Evolutionary conservation across 2,797 vertebrate genomes (phyloP), one percentile per base, ranked within the genome.

Genomic region (Notamacropus eugenii): DNA sequence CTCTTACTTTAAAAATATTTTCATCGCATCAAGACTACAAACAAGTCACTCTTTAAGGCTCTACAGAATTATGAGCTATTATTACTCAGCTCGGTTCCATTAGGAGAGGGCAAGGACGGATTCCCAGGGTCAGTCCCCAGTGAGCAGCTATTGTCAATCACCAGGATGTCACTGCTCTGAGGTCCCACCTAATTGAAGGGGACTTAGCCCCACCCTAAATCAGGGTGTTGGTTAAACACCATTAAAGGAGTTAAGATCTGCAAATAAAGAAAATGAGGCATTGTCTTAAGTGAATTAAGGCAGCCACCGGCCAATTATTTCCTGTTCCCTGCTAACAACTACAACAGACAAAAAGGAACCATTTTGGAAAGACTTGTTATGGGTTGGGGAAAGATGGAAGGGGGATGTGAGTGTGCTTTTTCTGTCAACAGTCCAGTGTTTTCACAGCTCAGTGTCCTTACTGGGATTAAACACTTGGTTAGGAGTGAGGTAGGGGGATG

Each of bases 201-300:
- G 95, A 96, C 97, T 98, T 97, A 97, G 97, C 97, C 96, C 95
- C 97, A 97, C 97, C 74, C 98, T 98, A 98, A 97, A 98, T 97
- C 93, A 97, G 96, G 94, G 97, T 98, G 98, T 98, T 98, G 98
- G 98, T 98, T 98, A 98, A 99, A 99, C 97, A 98, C 98, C 98
- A 98, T 98, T 98, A 98, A 97, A 95, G 55, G 94, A 97, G 98
- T 98, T 98, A 98, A 98, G 97, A 98, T 98, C 98, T 98, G 95
- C 98, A 98, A 98, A 98, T 94, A 98, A 97, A 93, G 97, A 94
- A 93, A 96, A 98, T 55, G 95, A 98, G 95, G 96, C 95, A 98
- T 97, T 98, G 98, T 98, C 97, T 98, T 97, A 93, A 93, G 90
- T 6, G 95, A 97, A 97, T 97, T 96, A 95, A 96, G 95, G 92